phyloP scores from a whole-genome alignment of 2,113 vertebrate genomes.

The Tursiops truncatus region DNA sequence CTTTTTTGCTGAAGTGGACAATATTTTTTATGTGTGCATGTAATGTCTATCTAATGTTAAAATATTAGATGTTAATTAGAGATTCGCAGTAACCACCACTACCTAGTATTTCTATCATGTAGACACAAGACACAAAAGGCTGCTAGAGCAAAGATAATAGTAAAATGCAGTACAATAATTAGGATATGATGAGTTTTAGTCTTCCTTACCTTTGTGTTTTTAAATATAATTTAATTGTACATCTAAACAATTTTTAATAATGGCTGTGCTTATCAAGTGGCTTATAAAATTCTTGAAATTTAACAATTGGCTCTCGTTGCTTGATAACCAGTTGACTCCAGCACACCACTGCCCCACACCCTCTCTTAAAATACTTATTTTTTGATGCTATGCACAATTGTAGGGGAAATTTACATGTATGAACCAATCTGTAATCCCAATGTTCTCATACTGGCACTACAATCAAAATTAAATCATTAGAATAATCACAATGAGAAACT shows the following conservation, averaged over 20 bases:
- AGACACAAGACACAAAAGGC: background rate
- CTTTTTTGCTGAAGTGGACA: background rate
- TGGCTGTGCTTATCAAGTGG: background rate
- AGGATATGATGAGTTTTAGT: background rate
- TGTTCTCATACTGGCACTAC: background rate
- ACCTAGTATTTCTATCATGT: background rate
- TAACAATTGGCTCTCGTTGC: background rate
- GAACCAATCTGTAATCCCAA: background rate
- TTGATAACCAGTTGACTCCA: background rate
- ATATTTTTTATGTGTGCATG: background rate
- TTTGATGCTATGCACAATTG: background rate
- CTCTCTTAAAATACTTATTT: background rate
- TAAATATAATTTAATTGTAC: background rate
- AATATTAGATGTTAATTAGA: background rate
- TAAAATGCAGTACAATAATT: background rate
- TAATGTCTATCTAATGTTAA: background rate
- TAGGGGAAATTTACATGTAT: background rate
- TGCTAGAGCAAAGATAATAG: background rate
- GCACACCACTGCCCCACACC: background rate
- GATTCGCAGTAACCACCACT: background rate
- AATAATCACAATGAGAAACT: background rate
- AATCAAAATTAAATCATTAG: background rate
- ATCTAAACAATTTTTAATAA: background rate
- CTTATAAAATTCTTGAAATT: background rate
- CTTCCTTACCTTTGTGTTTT: background rate